A percentile compares a stretch with the other conserved stretches of the same genome.
These are phyloP conservation scores for Gallinago stenura DNA, from an alignment of 2,797 vertebrate genomes.

Conservation along the genomic window DNA sequence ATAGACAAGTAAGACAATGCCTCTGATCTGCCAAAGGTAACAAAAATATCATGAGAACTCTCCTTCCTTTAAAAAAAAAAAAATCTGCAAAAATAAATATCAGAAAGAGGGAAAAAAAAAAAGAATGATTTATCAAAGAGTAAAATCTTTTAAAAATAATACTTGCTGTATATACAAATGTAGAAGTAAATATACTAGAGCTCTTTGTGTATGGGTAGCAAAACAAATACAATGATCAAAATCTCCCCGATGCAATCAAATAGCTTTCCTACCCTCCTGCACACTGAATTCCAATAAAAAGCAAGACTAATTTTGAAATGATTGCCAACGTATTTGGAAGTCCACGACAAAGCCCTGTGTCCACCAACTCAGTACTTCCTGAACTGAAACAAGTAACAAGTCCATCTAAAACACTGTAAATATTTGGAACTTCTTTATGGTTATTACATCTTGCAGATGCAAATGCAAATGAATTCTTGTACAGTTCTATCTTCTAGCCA, in stretches of 20 bases:
- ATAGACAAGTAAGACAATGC: neutral
- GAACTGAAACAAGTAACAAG: neutral
- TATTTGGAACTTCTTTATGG: neutral
- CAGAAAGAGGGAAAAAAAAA: neutral
- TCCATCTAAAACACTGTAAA: neutral
- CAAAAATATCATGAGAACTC: neutral
- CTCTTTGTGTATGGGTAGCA: neutral
- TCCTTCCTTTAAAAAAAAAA: neutral
- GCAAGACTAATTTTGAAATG: neutral
- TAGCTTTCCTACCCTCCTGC: neutral
- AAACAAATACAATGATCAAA: slow-evolving; percentile 1
- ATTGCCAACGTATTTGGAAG: neutral
- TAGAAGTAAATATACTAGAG: slow-evolving; percentile 3
- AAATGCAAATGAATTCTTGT: neutral
- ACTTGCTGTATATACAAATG: neutral
- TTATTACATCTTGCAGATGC: neutral
- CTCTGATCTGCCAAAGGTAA: slow-evolving; percentile 6
- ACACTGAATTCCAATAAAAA: neutral
- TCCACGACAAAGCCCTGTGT: neutral
- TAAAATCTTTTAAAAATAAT: neutral
- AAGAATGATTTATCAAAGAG: neutral
- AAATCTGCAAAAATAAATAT: neutral
- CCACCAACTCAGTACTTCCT: neutral
- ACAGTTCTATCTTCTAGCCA: neutral
- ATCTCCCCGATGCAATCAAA: neutral